Conservation (phyloP, 1,140 invertebrate genomes). For the Matsumurasca onukii region DNA sequence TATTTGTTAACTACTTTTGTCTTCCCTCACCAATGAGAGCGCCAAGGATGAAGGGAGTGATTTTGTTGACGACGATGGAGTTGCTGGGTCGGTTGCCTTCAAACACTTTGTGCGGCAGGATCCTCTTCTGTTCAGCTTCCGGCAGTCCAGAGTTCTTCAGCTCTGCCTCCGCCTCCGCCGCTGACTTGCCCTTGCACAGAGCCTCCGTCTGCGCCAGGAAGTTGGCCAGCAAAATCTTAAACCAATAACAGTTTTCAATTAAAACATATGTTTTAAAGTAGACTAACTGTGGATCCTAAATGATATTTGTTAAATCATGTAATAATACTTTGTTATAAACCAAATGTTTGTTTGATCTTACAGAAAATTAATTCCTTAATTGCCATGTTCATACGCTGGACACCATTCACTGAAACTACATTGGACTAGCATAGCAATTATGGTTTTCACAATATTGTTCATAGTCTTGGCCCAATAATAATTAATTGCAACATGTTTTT, state of each 20-base stretch:
- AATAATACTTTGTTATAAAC: no score
- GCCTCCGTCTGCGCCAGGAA: constrained; percentile 99
- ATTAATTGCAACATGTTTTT: no score
- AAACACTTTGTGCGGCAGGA: constrained; percentile 97
- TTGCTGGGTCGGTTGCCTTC: constrained; percentile 97
- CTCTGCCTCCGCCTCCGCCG: constrained; percentile 74
- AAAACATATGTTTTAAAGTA: constrained; percentile 1
- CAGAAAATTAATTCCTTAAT: no score
- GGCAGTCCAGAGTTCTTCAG: constrained; percentile 69
- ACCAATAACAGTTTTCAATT: background rate
- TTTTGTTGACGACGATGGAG: constrained; percentile 90
- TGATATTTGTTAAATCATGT: background rate
- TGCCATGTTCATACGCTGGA: no score
- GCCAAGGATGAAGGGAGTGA: constrained; percentile 94
- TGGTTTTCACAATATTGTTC: no score
- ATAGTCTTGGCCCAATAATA: no score
- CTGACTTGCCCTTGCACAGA: constrained; percentile 87
- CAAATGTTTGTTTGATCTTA: no score
- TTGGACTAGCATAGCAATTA: no score
- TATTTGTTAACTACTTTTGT: no score
- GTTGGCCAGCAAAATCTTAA: constrained; percentile 91
- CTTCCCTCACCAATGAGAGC: constrained; percentile 82
- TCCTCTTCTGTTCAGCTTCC: constrained; percentile 69
- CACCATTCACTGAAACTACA: no score
- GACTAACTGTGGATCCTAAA: background rate